A percentile compares a stretch with the other conserved stretches of the same genome.
Evolutionary conservation across 2,797 vertebrate species (phyloP).

Genomic region (Gadopsis bispinosus): DNA sequence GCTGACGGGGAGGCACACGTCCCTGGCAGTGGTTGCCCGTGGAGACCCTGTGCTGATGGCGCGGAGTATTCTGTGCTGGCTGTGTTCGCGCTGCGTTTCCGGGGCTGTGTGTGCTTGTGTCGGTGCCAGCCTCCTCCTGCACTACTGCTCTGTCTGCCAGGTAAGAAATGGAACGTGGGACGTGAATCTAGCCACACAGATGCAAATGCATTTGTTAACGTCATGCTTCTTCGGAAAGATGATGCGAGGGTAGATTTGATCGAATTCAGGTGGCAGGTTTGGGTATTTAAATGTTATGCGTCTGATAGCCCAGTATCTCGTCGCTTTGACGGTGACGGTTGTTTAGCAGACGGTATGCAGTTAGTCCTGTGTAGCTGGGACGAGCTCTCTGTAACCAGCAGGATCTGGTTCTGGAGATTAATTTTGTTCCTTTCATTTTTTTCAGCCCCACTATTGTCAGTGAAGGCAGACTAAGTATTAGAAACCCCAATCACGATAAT

Average conservation of each 20-base stretch:
- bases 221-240: background rate
- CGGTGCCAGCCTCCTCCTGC: slow-evolving; percentile 58
- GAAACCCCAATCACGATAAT: background rate
- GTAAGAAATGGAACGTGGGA: slow-evolving; percentile 51
- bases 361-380: background rate
- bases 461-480: background rate
- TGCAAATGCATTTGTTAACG: background rate
- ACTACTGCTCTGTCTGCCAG: slow-evolving; percentile 65
- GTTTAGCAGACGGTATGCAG: background rate
- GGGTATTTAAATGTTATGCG: slow-evolving; percentile 21
- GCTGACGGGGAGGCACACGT: slow-evolving; percentile 10
- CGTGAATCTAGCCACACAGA: background rate
- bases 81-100: slow-evolving; percentile 53
- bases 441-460: background rate
- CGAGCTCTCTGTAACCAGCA: slow-evolving; percentile 28
- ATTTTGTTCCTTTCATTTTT: background rate
- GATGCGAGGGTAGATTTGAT: slow-evolving; percentile 7
- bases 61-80: slow-evolving; percentile 45
- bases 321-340: background rate
- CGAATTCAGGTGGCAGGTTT: slow-evolving; percentile 20
- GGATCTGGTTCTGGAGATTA: slow-evolving; percentile 17
- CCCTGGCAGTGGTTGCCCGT: slow-evolving; percentile 12
- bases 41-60: slow-evolving; percentile 44
- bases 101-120: slow-evolving; percentile 53
- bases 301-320: background rate